Percentiles rank a stretch among this genome's conserved stretches.
These are phyloP conservation scores for Lagria hirta DNA, from an alignment of 2,888 invertebrate species.

Conservation along the genomic window DNA sequence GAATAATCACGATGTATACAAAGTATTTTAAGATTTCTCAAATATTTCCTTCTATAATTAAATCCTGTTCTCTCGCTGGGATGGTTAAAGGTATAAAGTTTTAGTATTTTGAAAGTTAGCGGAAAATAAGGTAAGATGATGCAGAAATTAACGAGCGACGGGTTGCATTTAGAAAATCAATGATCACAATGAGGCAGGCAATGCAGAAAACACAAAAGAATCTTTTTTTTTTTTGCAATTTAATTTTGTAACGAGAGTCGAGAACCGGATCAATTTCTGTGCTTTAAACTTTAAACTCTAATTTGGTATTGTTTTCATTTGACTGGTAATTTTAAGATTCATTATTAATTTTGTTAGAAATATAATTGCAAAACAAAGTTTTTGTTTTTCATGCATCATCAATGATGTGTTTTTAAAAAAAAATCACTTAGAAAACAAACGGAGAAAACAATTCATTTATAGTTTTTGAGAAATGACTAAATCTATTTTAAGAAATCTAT, in stretches of 20 bases:
- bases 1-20: constrained; percentile 37
- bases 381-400: too few species aligned
- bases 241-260: constrained; percentile 8
- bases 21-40: constrained; percentile 30
- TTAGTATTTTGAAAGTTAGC: constrained; percentile 25
- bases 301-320: too few species aligned
- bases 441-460: too few species aligned
- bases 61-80: constrained; percentile 32
- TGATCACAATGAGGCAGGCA: constrained; percentile 14
- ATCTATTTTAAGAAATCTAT: too few species aligned
- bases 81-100: constrained; percentile 28
- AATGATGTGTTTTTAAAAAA: too few species aligned
- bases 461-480: too few species aligned
- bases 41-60: constrained; percentile 36
- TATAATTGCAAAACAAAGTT: too few species aligned
- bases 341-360: too few species aligned
- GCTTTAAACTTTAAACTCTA: constrained; percentile 7
- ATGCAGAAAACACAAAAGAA: constrained; percentile 15
- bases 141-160: constrained; percentile 25
- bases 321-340: too few species aligned
- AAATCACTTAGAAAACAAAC: too few species aligned
- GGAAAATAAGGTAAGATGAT: constrained; percentile 31
- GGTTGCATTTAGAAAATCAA: constrained; percentile 31
- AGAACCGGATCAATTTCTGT: constrained; percentile 6
- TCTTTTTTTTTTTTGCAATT: too few species aligned